These are phyloP conservation scores for Coreius guichenoti DNA, from an alignment of 2,797 vertebrate species.

Conservation along the genomic window DNA sequence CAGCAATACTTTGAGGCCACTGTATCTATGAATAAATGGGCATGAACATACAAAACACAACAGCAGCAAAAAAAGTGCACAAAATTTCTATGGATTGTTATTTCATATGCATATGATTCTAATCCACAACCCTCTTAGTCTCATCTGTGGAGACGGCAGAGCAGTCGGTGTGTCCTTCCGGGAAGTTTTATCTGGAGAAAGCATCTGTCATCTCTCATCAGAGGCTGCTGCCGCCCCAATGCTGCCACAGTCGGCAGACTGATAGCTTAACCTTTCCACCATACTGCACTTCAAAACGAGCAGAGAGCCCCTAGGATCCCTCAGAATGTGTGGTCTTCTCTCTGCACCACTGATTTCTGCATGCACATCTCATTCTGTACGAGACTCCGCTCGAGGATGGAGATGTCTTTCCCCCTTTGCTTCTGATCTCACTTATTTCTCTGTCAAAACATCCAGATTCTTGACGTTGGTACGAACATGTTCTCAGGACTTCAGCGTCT, in stretches of 20 bases:
- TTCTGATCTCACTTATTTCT: constrained; percentile 22
- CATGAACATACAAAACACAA: constrained; percentile 1
- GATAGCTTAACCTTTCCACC: constrained; percentile 73
- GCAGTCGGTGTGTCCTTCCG: constrained; percentile 12
- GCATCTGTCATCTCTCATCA: constrained; percentile 72
- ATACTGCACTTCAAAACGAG: constrained; percentile 68
- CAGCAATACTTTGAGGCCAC: background rate
- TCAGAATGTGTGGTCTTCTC: constrained; percentile 75
- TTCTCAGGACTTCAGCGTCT: constrained; percentile 38
- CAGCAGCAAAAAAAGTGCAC: background rate
- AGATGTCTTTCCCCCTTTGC: constrained; percentile 50
- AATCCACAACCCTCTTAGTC: constrained; percentile 35
- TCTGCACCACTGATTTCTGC: constrained; percentile 64
- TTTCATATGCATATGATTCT: constrained; percentile 64
- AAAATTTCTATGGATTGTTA: background rate
- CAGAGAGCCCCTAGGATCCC: constrained; percentile 58
- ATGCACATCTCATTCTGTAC: constrained; percentile 66
- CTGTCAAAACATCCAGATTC: background rate
- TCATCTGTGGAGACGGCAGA: constrained; percentile 12
- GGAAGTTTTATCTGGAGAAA: constrained; percentile 71
- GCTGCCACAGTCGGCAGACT: constrained; percentile 62
- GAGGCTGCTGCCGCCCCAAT: constrained; percentile 39
- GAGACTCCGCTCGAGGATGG: constrained; percentile 41
- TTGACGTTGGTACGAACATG: background rate
- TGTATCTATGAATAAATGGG: background rate